Percentiles rank a stretch among this genome's conserved stretches.
Evolutionary conservation across 2,888 invertebrate species (phyloP).

Genomic region (Rhodophaea formosa): DNA sequence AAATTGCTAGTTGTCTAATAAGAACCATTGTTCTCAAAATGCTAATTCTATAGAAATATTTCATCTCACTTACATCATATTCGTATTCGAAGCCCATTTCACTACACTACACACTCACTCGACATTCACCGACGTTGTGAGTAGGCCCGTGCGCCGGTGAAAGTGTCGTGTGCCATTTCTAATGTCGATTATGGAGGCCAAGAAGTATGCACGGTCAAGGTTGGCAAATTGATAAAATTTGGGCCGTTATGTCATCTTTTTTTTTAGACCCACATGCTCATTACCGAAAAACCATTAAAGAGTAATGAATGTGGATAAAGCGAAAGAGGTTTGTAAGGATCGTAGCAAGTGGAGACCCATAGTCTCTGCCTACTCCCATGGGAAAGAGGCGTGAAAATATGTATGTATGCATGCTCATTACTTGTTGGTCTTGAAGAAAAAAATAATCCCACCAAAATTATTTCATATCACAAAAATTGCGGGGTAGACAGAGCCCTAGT

Average conservation of each 20-base stretch:
- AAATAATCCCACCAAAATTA: too few species aligned
- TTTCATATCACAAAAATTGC: too few species aligned
- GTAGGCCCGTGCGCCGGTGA: neutral
- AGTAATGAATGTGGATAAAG: too few species aligned
- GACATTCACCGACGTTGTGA: conserved; percentile 4
- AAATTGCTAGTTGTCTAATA: too few species aligned
- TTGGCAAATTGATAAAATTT: neutral
- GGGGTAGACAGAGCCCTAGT: too few species aligned
- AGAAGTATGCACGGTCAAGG: conserved; percentile 15
- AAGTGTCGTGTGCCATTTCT: conserved; percentile 16
- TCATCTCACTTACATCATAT: neutral
- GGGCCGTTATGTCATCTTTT: neutral
- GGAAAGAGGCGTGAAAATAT: too few species aligned
- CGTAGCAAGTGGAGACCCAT: too few species aligned
- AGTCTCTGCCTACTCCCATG: too few species aligned
- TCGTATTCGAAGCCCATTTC: conserved; percentile 11
- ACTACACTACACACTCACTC: conserved; percentile 10
- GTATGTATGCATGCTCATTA: neutral
- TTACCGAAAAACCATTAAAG: too few species aligned
- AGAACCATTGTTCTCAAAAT: too few species aligned
- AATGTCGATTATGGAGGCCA: neutral
- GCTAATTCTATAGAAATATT: neutral
- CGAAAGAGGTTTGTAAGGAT: too few species aligned
- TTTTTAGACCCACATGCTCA: neutral
- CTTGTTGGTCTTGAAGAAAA: too few species aligned